phyloP scores from a whole-genome alignment of 2,888 invertebrate genomes.

The Gymnocheta viridis region DNA sequence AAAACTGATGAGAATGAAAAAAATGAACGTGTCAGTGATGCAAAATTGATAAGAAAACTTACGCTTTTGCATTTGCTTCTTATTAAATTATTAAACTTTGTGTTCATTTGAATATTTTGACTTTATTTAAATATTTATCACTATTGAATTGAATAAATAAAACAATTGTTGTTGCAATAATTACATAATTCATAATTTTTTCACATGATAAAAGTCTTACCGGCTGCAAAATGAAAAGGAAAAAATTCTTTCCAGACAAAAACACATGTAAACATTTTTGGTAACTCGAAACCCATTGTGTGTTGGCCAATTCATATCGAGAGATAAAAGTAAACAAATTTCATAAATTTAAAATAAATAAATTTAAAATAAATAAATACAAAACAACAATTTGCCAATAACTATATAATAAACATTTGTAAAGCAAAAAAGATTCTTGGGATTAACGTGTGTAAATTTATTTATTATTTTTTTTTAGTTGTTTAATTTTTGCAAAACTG shows the following conservation, averaged over 20 bases:
- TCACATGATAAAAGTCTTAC: neutral
- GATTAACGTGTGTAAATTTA: constrained; percentile 16
- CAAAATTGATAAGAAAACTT: no score
- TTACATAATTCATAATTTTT: neutral
- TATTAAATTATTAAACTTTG: no score
- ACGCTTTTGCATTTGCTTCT: no score
- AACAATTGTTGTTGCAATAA: neutral
- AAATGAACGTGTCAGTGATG: no score
- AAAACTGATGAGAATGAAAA: no score
- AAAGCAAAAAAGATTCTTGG: constrained; percentile 22
- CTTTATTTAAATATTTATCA: no score
- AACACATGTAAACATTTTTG: constrained; percentile 61
- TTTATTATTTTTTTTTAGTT: constrained; percentile 20
- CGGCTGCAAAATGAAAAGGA: neutral
- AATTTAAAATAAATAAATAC: constrained; percentile 48
- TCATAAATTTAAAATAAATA: constrained; percentile 4
- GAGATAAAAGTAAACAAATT: constrained; percentile 36
- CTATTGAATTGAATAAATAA: no score
- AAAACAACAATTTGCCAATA: constrained; percentile 35
- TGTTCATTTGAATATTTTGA: no score
- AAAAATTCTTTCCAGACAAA: constrained; percentile 6
- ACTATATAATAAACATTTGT: constrained; percentile 10
- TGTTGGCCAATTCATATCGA: constrained; percentile 33
- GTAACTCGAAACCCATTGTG: constrained; percentile 50
- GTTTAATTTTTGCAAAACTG: constrained; percentile 5